These are phyloP conservation scores for Galerucella pusilla DNA, from an alignment of 2,888 invertebrate species.

Conservation along the genomic window DNA sequence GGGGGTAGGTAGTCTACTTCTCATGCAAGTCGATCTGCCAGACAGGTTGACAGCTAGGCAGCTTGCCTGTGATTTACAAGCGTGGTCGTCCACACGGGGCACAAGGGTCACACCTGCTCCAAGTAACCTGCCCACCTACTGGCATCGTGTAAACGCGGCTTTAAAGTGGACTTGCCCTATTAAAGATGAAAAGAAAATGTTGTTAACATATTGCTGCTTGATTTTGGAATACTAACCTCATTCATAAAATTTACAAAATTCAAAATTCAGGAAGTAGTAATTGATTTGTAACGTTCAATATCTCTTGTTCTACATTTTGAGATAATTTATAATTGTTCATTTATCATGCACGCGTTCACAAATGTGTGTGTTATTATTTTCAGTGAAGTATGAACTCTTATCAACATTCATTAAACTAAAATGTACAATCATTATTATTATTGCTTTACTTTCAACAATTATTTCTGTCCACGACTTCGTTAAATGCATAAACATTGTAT, in stretches of 20 bases:
- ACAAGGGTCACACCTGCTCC: no score
- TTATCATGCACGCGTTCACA: slow-evolving; percentile 1
- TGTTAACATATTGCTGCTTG: no score
- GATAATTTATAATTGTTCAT: not conserved
- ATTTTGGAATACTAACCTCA: not conserved
- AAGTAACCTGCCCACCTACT: no score
- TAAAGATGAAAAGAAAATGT: no score
- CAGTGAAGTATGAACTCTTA: not conserved
- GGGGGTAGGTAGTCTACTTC: no score
- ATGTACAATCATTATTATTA: not conserved
- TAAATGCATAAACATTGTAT: not conserved
- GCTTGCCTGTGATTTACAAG: no score
- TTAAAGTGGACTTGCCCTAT: no score
- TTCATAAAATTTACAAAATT: not conserved
- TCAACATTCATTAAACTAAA: not conserved
- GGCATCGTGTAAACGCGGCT: no score
- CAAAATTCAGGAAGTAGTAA: not conserved
- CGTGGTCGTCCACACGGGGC: no score
- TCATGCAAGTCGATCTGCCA: no score
- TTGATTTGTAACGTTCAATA: not conserved
- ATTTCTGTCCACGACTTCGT: slow-evolving; percentile 1
- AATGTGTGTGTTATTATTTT: not conserved
- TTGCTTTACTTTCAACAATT: not conserved
- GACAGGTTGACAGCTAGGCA: no score
- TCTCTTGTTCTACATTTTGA: not conserved